Conservation (phyloP, 2,113 vertebrate species). For the Gymnogyps californianus region DNA sequence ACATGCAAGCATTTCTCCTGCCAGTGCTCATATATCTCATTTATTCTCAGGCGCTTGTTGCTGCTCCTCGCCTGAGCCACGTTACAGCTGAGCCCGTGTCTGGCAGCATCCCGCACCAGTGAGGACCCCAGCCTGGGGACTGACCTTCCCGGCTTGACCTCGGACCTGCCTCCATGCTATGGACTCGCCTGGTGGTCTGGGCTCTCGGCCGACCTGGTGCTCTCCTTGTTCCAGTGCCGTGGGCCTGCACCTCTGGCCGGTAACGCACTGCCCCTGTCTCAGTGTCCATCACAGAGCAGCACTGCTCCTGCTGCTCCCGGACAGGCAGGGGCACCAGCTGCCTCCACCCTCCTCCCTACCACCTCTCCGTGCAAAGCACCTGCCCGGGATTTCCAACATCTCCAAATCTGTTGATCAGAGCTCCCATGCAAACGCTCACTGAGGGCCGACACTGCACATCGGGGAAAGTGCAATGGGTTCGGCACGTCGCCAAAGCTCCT, state of each 20-base stretch:
- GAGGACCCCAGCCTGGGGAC: no score
- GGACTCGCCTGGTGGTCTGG: background rate
- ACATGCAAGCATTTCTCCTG: background rate
- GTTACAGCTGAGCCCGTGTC: fast-evolving
- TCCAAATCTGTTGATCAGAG: background rate
- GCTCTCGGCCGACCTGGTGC: fast-evolving
- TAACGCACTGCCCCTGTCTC: fast-evolving
- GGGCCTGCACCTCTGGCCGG: background rate
- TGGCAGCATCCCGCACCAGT: fast-evolving
- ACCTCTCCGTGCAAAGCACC: background rate
- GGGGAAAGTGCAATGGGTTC: background rate
- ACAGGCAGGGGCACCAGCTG: background rate
- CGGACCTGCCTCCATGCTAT: fast-evolving
- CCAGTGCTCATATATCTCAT: background rate
- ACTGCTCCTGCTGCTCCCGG: background rate
- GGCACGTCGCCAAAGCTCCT: background rate
- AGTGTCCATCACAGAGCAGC: fast-evolving
- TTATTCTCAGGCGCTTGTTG: fast-evolving
- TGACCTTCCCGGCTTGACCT: background rate
- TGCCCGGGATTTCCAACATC: fast-evolving
- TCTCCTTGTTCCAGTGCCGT: fast-evolving
- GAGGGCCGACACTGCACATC: fast-evolving
- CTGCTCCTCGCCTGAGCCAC: fast-evolving
- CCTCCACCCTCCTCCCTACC: background rate
- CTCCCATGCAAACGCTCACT: fast-evolving